Conservation (phyloP, 2,797 vertebrate genomes). For the Notolepis coatsorum region DNA sequence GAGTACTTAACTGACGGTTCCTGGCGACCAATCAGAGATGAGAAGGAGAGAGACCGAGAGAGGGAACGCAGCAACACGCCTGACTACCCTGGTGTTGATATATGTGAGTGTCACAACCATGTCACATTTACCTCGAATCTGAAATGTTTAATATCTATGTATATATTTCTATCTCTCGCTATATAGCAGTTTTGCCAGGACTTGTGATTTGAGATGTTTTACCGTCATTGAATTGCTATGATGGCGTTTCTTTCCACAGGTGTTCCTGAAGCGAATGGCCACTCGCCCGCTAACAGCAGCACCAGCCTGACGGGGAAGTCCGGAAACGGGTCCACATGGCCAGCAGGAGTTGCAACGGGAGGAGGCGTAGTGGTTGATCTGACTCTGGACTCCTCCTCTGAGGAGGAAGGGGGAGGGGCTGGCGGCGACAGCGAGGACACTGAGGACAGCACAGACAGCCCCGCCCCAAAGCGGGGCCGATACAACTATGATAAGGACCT, state of each 20-base stretch:
- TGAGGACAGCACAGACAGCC: slow-evolving; percentile 91
- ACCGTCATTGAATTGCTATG: not conserved
- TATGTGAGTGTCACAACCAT: slow-evolving; percentile 80
- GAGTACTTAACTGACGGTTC: slow-evolving; percentile 97
- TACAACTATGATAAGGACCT: slow-evolving; percentile 96
- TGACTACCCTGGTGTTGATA: slow-evolving; percentile 91
- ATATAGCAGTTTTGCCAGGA: not conserved
- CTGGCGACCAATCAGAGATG: slow-evolving; percentile 94
- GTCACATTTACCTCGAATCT: not conserved
- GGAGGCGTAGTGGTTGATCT: slow-evolving; percentile 92
- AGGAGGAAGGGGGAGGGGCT: slow-evolving; percentile 88
- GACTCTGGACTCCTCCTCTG: slow-evolving; percentile 96
- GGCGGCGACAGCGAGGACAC: slow-evolving; percentile 96
- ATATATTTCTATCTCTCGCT: not conserved
- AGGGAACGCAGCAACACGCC: slow-evolving; percentile 92
- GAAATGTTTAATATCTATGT: not conserved
- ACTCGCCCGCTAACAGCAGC: slow-evolving; percentile 86
- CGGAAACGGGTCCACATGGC: slow-evolving; percentile 71
- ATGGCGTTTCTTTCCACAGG: slow-evolving; percentile 70
- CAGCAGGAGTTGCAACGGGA: slow-evolving; percentile 59
- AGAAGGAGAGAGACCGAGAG: slow-evolving; percentile 90
- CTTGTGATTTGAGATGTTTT: not conserved
- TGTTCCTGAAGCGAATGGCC: slow-evolving; percentile 89
- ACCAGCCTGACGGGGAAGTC: slow-evolving; percentile 83
- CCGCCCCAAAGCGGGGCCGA: slow-evolving; percentile 90